A percentile compares a stretch with the other conserved stretches of the same genome.
These are phyloP conservation scores for Ceryle rudis DNA, from an alignment of 2,797 vertebrate species.

Conservation along the genomic window DNA sequence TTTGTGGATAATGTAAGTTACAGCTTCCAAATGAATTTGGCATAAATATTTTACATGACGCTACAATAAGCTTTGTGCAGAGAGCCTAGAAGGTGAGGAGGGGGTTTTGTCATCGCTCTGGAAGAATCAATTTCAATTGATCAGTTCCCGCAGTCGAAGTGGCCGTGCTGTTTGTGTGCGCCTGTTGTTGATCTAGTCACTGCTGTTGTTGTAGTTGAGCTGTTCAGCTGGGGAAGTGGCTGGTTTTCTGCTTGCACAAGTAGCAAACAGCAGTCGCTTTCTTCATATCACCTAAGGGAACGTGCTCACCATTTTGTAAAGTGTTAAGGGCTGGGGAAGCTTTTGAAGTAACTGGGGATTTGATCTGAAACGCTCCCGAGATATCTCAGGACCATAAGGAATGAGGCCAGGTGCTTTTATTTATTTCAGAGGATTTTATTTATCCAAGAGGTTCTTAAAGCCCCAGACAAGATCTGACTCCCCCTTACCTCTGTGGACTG, in stretches of 20 bases:
- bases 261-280: neutral
- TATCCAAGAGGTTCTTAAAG: neutral
- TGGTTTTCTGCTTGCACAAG: neutral
- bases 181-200: neutral
- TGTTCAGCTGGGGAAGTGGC: neutral
- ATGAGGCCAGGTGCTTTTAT: neutral
- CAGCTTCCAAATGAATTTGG: conserved; percentile 8
- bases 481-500: neutral
- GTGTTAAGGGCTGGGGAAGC: neutral
- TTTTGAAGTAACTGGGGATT: neutral
- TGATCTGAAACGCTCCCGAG: neutral
- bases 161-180: neutral
- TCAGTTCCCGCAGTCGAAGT: neutral
- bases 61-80: neutral
- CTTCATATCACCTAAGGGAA: neutral
- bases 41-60: conserved; percentile 59
- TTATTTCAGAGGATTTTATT: neutral
- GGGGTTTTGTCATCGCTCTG: neutral
- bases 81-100: neutral
- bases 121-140: conserved; percentile 8
- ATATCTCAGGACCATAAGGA: neutral
- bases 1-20: neutral
- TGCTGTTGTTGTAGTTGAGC: neutral
- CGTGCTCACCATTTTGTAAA: neutral
- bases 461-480: neutral